phyloP scores from a whole-genome alignment of 1,140 invertebrate genomes.

The Leptopilina clavipes region DNA sequence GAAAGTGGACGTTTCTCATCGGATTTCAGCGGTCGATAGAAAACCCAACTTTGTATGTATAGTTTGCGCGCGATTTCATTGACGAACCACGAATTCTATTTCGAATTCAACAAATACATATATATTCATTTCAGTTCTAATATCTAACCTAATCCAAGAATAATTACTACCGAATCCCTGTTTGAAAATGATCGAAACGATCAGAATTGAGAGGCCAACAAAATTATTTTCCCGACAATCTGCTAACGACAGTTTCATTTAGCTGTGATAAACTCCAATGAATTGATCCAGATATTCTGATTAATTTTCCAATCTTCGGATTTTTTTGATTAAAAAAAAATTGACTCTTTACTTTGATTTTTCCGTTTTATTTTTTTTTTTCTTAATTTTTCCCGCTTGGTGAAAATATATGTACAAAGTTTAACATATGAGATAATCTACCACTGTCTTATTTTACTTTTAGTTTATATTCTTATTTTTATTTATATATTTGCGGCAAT shows the following conservation, averaged over 20 bases:
- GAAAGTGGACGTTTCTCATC: conserved; percentile 23
- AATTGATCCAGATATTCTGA: too few relatives aligned
- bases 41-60: not conserved
- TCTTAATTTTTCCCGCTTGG: too few relatives aligned
- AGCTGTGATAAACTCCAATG: too few relatives aligned
- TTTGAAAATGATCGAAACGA: not conserved
- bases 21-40: not conserved
- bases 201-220: not conserved
- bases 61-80: not conserved
- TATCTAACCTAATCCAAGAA: not conserved
- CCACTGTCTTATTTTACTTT: too few relatives aligned
- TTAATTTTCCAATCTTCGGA: too few relatives aligned
- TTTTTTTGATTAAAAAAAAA: too few relatives aligned
- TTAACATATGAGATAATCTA: not conserved
- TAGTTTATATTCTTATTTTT: too few relatives aligned
- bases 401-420: too few relatives aligned
- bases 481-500: too few relatives aligned
- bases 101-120: conserved; percentile 42
- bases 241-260: too few relatives aligned
- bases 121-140: not conserved
- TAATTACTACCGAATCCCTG: conserved; percentile 15
- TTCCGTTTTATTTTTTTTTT: too few relatives aligned
- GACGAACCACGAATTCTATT: conserved; percentile 49
- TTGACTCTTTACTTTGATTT: too few relatives aligned
- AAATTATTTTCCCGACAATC: not conserved